Base-by-base conservation (phyloP, 1,140 invertebrate species). In the Zaprionus lachaisei region DNA sequence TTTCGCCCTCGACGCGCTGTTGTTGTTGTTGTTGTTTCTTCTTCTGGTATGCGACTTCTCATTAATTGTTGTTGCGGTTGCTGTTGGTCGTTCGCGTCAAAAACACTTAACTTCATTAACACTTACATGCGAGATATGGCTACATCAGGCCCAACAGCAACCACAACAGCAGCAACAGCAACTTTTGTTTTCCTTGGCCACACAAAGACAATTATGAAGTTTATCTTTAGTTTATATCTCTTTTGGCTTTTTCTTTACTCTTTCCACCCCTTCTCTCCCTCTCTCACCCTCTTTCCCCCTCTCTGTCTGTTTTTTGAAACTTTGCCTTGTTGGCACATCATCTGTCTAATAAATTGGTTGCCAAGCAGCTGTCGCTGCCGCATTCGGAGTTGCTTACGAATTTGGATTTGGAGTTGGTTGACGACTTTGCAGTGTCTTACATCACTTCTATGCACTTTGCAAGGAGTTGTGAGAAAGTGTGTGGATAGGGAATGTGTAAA, bases 21-120 rank as follows among this genome's bases (percentile, higher is more conserved):
- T 70, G 34, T 38, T 58, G 47, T 68, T 70, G 28, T 47, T 62
- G 28, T 63, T 69, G 37, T n/a, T n/a, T n/a, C 65, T 67, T 58
- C 28, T 58, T 49, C 49, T 77, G 83, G 83, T 80, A 86, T 89
- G 83, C 70, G 84, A 87, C 80, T 87, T 78, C 77, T 84, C 81
- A 89, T 89, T 89, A 83, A 89, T 87, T 81, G 85, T 76, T 90
- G 83, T 75, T 72, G 69, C 79, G 76, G 73, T 71, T 77, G 82
- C 57, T 70, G 82, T 74, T 61, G 72, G 74, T 82, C 67, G 60
- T 84, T 80, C 72, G 79, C 85, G 81, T 85, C 81, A 85, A 90
- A 90, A 90, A 90, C 85, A 91, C 85, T 90, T 90, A 90, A 80
- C 85, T 90, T 90, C 85, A 90, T 90, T 90, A 90, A 90, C 85